phyloP scores from a whole-genome alignment of 1,140 invertebrate species.

The Orchesella cincta region DNA sequence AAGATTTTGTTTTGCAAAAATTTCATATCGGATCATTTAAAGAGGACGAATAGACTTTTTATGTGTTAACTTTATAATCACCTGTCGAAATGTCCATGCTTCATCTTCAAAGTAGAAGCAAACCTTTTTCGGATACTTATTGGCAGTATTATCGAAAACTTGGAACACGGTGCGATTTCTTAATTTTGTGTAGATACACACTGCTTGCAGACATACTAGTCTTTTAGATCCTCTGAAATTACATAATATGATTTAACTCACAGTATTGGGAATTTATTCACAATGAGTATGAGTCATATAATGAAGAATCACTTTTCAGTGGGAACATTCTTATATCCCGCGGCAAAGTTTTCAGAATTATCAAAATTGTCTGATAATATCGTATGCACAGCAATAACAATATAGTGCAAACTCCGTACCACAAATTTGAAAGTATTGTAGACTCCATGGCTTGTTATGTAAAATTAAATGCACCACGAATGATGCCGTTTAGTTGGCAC shows the following conservation, averaged over 20 bases:
- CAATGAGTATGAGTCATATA: background rate
- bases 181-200: background rate
- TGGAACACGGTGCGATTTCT: constrained; percentile 62
- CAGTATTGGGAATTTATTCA: no score
- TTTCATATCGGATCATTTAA: no score
- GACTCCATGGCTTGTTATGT: no score
- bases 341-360: background rate
- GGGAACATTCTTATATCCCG: background rate
- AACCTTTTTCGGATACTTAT: constrained; percentile 58
- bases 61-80: constrained; percentile 55
- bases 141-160: constrained; percentile 63
- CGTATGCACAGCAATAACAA: no score
- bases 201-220: background rate
- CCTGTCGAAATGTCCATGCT: constrained; percentile 70
- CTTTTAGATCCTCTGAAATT: background rate
- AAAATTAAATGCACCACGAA: no score
- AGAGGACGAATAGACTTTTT: background rate
- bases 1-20: background rate
- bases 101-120: constrained; percentile 73
- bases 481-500: no score
- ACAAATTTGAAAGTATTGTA: no score
- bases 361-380: no score
- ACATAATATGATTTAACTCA: no score
- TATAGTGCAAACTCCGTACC: no score
- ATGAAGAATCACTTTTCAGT: background rate